phyloP scores from a whole-genome alignment of 2,888 invertebrate genomes.

The Nemotelus pantherinus region DNA sequence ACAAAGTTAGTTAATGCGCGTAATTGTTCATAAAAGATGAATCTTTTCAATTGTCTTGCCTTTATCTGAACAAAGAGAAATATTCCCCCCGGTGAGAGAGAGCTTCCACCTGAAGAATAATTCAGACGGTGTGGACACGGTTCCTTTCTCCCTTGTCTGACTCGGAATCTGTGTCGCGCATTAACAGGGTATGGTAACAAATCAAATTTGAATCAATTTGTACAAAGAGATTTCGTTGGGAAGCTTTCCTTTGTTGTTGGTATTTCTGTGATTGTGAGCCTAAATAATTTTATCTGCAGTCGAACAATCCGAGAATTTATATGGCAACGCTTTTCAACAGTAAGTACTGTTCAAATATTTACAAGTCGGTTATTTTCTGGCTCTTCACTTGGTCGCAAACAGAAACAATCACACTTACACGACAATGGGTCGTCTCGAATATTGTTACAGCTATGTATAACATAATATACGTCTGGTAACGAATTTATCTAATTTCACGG shows the following conservation, averaged over 20 bases:
- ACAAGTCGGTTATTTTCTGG: background rate
- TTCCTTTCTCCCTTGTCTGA: background rate
- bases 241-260: background rate
- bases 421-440: background rate
- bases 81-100: too few relatives aligned
- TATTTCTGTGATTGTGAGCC: background rate
- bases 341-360: background rate
- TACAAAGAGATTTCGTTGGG: background rate
- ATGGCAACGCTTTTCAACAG: background rate
- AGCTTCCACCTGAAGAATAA: too few relatives aligned
- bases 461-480: background rate
- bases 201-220: background rate
- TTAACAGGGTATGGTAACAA: background rate
- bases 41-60: background rate
- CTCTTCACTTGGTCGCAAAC: too few relatives aligned
- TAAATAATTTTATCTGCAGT: background rate
- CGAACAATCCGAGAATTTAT: background rate
- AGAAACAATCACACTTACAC: background rate
- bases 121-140: too few relatives aligned
- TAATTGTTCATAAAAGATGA: constrained; percentile 7
- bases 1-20: constrained; percentile 1
- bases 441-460: background rate
- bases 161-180: background rate
- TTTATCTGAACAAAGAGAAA: too few relatives aligned
- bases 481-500: background rate